phyloP scores from a whole-genome alignment of 2,888 invertebrate genomes.

The Sinodicranocentrus sp. region DNA sequence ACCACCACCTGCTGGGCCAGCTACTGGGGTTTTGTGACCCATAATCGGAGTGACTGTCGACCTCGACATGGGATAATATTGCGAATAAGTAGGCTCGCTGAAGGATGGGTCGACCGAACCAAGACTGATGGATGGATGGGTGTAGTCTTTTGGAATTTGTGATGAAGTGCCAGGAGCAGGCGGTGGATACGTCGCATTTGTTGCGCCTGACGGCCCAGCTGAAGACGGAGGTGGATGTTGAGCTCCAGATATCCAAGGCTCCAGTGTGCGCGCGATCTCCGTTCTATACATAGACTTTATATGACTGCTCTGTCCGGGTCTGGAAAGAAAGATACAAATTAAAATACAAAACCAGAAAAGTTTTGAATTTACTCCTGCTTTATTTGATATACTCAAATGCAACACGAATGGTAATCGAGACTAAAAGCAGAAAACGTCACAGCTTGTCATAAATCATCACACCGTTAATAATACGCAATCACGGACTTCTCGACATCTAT shows the following conservation, averaged over 20 bases:
- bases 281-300: constrained; percentile 82
- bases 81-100: constrained; percentile 76
- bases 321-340: constrained; percentile 69
- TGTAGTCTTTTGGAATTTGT: constrained; percentile 75
- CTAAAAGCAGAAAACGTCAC: too few species aligned
- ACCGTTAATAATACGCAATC: too few species aligned
- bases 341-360: constrained; percentile 10
- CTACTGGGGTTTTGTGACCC: constrained; percentile 67
- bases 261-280: constrained; percentile 83
- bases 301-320: constrained; percentile 81
- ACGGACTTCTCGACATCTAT: too few species aligned
- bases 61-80: constrained; percentile 76
- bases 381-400: not conserved
- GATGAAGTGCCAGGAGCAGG: constrained; percentile 64
- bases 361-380: not conserved
- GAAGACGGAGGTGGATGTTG: constrained; percentile 67
- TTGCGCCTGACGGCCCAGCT: constrained; percentile 65
- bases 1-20: constrained; percentile 62
- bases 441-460: too few species aligned
- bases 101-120: constrained; percentile 73
- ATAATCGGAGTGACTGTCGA: constrained; percentile 74
- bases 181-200: constrained; percentile 69
- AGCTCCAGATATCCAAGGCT: constrained; percentile 81
- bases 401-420: too few species aligned
- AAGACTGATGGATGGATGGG: constrained; percentile 74